A percentile compares a stretch with the other conserved stretches of the same genome.
Evolutionary conservation across 2,797 vertebrate species (phyloP).

Genomic region (Lutra lutra): DNA sequence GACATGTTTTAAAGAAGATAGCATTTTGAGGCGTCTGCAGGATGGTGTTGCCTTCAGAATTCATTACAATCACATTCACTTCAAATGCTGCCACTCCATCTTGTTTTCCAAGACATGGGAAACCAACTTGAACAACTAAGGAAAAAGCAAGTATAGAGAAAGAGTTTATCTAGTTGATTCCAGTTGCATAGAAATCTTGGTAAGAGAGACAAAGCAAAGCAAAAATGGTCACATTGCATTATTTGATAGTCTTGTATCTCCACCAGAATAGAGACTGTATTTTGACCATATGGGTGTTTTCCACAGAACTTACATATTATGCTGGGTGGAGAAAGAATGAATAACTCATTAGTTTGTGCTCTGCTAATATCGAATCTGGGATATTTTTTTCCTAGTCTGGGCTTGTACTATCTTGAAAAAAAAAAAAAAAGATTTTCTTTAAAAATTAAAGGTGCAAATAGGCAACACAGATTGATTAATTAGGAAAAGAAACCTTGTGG

Average conservation of each 20-base stretch:
- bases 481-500: neutral
- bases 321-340: neutral
- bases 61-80: conserved; percentile 93
- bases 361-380: neutral
- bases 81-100: conserved; percentile 94
- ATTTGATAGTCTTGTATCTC: neutral
- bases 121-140: conserved; percentile 93
- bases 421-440: neutral
- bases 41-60: conserved; percentile 91
- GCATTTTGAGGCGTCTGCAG: conserved; percentile 93
- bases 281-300: neutral
- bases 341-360: neutral
- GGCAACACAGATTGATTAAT: neutral
- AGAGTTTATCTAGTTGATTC: neutral
- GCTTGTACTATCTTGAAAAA: neutral
- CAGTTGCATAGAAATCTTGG: neutral
- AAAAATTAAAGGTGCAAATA: conserved; percentile 23
- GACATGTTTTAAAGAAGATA: conserved; percentile 96
- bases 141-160: conserved; percentile 50
- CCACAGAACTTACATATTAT: neutral
- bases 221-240: neutral
- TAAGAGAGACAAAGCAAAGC: conserved; percentile 19
- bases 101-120: conserved; percentile 93
- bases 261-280: neutral
- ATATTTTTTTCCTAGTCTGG: conserved; percentile 37